phyloP scores from a whole-genome alignment of 2,113 vertebrate species.

The Leucosticte australis region DNA sequence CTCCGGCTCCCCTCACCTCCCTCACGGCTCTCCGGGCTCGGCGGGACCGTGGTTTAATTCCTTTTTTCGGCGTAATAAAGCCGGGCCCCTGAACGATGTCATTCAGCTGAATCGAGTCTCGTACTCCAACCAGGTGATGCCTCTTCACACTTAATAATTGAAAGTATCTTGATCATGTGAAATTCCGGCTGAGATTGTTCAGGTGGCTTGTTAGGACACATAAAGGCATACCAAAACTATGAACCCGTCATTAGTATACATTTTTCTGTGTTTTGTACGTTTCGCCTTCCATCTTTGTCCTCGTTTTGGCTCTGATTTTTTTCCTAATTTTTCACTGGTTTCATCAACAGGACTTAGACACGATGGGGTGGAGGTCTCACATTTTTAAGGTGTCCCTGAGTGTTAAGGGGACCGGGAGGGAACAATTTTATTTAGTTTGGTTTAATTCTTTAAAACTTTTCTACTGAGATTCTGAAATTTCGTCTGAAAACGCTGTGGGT shows the following conservation, averaged over 20 bases:
- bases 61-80: background rate
- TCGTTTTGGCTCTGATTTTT: background rate
- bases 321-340: background rate
- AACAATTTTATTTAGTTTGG: background rate
- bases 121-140: background rate
- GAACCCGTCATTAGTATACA: background rate
- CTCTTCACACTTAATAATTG: background rate
- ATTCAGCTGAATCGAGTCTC: background rate
- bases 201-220: background rate
- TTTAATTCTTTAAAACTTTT: background rate
- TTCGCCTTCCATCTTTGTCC: background rate
- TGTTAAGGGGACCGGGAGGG: background rate
- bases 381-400: background rate
- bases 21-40: background rate
- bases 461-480: background rate
- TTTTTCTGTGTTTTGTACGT: rapidly evolving
- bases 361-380: rapidly evolving
- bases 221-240: background rate
- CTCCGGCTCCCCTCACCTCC: background rate
- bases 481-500: background rate
- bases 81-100: background rate
- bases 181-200: background rate
- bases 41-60: rapidly evolving
- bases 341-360: background rate
- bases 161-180: background rate